Evolutionary conservation across 37 sponge, comb jelly and placozoan species (phyloP).

Genomic region (Haliclona indistincta): DNA sequence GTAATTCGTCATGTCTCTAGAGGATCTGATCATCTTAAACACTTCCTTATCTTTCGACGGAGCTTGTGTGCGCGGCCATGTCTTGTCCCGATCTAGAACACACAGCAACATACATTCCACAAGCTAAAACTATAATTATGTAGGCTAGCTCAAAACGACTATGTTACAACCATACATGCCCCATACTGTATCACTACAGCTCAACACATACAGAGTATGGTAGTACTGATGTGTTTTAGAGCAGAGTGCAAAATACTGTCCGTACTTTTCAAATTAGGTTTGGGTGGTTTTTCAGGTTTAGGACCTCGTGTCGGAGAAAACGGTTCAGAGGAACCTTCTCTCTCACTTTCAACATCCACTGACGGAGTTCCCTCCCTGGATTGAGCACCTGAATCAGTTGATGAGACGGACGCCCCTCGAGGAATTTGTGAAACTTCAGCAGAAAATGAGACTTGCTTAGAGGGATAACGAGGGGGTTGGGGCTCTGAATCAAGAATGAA

Average conservation of each 20-base stretch:
- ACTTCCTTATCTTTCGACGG: slow-evolving; percentile 42
- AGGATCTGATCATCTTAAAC: slow-evolving; percentile 51
- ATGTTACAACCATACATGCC: no score
- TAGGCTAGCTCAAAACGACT: no score
- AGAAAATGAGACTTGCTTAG: slow-evolving; percentile 3
- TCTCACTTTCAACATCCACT: neutral
- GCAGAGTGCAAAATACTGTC: no score
- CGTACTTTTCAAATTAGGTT: no score
- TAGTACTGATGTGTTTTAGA: no score
- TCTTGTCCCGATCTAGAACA: neutral
- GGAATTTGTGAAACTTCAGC: slow-evolving; percentile 2
- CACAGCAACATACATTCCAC: no score
- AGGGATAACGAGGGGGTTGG: no score
- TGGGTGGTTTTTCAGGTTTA: neutral
- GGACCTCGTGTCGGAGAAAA: neutral
- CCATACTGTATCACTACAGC: no score
- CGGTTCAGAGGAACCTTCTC: neutral
- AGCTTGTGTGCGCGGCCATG: neutral
- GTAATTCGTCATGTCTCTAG: no score
- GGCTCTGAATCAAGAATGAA: no score
- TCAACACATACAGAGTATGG: no score
- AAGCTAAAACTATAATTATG: no score
- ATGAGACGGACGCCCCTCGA: neutral
- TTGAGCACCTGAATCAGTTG: neutral
- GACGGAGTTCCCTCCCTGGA: neutral